Evolutionary conservation across 2,797 vertebrate genomes (phyloP), one percentile per base, ranked within the genome.

Genomic region (Eurystomus glaucurus): DNA sequence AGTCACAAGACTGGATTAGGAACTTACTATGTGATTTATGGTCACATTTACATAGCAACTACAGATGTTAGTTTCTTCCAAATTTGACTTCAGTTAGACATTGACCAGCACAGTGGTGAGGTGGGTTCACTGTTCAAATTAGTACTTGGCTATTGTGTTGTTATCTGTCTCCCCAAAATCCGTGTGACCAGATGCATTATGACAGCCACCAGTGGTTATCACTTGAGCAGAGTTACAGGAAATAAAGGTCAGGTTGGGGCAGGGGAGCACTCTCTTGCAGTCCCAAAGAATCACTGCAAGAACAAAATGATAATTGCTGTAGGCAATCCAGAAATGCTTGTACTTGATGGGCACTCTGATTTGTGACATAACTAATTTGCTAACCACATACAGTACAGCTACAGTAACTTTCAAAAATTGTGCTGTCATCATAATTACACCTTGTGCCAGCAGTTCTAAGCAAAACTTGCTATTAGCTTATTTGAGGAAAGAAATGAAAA

Each of bases 391-490:
- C 21, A 62, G 35, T 89, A 86, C 16, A 71, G 66, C 58, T 92
- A 75, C 33, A 26, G 50, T 61, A 91, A 76, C 86, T 69, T 57
- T 43, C 70, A 79, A 51, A 88, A 95, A 85, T 69, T 93, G 69
- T 93, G 96, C 96, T 96, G 96, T 96, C 88, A 82, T 76, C 17
- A 3, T 92, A 96, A 96, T 95, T 94, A 71, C 60, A 92, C 46
- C 72, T 93, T 58, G 19, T 91, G 77, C 83, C 70, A 86, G 80
- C 46, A 69, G 55, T 81, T 95, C 92, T 66, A 86, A 91, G 92
- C 62, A 87, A 90, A 96, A 95, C 93, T 95, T 91, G 57, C 58
- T 93, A 96, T 97, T 96, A 96, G 11, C 51, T 85, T 96, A 95
- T 96, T 92, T 96, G 88, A 76, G 29, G 33, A 75, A 88, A 90